Base-by-base conservation (phyloP, 2,113 vertebrate genomes). In the Cyanoramphus novaezelandiae region DNA sequence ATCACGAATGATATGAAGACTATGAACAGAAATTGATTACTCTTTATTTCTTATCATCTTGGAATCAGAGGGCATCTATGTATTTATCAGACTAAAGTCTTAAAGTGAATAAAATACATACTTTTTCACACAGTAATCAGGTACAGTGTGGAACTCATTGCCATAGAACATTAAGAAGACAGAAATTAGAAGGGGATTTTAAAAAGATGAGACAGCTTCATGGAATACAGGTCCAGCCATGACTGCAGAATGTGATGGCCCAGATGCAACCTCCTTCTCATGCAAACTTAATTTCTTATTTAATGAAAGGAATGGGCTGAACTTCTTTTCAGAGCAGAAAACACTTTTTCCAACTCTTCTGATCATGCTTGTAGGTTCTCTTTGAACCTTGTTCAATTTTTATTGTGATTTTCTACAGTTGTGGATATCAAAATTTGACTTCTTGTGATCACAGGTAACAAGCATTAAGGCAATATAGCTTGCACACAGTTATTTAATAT, bases 1-100 rank as follows among this genome's bases (percentile, higher is more conserved):
- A 62, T 55, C 6, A 18, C 46, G 10, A 69, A 10, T 29, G 27
- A 55, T 43, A 35, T 0, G 0, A 31, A 86, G 14, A 83, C 62
- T 29, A 4, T 0, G 2, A 77, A 35, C 5, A 91, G 28, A 84
- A 91, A 74, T 23, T 0, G 0, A n/a, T 52, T 35, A 65, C 9
- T 82, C 46, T 57, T 17, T 4, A 41, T 76, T 91, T 71, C 63
- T 90, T 5, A 3, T 31, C 16, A 25, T 74, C 28, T 70, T 53
- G 28, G 10, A 82, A 86, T 59, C n/a, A n/a, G 43, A 47, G 9
- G 23, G 14, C 52, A 33, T 44, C 23, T 41, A 29, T n/a, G 18
- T 41, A 63, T 59, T 53, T 85, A 41, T 47, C 35, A 53, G 78
- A 4, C 17, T 64, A 28, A 12, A 60, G 28, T 8, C 29, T 80